phyloP scores from a whole-genome alignment of 1,140 invertebrate species.

The Archegozetes longisetosus region DNA sequence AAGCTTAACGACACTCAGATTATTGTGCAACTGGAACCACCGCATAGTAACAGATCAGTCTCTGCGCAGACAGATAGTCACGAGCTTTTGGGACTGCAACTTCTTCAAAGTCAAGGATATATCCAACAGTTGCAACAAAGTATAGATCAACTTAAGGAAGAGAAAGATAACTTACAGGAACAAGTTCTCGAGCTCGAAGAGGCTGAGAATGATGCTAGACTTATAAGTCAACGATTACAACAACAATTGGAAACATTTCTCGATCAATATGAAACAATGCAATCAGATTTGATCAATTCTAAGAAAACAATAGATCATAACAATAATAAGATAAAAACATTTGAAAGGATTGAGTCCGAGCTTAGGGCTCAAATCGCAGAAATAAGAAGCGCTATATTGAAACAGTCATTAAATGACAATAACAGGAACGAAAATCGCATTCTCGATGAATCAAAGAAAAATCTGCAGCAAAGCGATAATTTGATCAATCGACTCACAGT shows the following conservation, averaged over 20 bases:
- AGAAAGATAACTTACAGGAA: slow-evolving; percentile 16
- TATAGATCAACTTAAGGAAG: slow-evolving; percentile 10
- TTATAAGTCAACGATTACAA: slow-evolving; percentile 17
- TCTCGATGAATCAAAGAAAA: neutral
- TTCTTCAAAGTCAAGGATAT: neutral
- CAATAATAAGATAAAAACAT: slow-evolving; percentile 34
- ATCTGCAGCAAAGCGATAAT: neutral
- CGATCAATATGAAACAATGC: slow-evolving; percentile 17
- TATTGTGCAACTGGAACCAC: neutral
- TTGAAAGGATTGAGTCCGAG: slow-evolving; percentile 40
- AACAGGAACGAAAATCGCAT: neutral
- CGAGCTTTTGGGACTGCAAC: too few species aligned
- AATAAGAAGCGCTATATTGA: too few species aligned
- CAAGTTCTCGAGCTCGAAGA: slow-evolving; percentile 21
- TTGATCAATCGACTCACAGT: neutral
- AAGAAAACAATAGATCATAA: slow-evolving; percentile 13
- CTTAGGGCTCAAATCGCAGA: slow-evolving; percentile 34
- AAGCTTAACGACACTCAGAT: neutral
- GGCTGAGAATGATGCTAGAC: slow-evolving; percentile 21
- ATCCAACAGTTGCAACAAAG: neutral
- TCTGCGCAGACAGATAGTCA: neutral
- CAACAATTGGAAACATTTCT: slow-evolving; percentile 16
- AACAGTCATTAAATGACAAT: too few species aligned
- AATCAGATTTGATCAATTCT: slow-evolving; percentile 11
- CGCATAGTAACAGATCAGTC: neutral